Base-by-base conservation (phyloP, 1,140 invertebrate species). In the Neuroterus valhalla region DNA sequence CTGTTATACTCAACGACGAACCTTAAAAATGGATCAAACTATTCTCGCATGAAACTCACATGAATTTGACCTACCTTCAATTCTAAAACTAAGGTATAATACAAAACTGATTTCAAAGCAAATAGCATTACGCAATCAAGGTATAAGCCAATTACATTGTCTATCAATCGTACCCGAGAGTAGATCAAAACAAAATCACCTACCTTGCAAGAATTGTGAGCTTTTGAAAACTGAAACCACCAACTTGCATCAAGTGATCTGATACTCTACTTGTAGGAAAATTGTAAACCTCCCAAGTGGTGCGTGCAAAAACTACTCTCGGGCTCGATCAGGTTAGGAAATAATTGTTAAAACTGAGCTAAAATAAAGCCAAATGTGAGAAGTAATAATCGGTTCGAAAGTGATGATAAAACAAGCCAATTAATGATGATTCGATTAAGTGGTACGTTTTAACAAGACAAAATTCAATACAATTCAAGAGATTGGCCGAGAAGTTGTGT, bases 51-150 rank as follows among this genome's bases (percentile, higher is more conserved):
- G 82, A 23, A 81, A 88, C 82, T 82, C 81, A 85, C 81, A 81
- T 75, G 62, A 78, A 55, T 84, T 77, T 82, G 85, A 88, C 87
- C 88, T 89, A 90, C 87, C 85, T 87, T 89, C 87, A 89, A 83
- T 85, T 88, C 87, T 89, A 89, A 84, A 88, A 87, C 88, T 89
- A 89, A 88, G 84, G 85, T 88, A 86, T 86, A 84, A 86, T 88
- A 89, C 84, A 85, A 89, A 87, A 89, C 87, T 87, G 87, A 88
- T 88, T 81, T 89, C 85, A 89, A 89, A 90, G 88, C 89, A 89
- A 89, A 88, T 89, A 90, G 89, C 88, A 85, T 88, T 90, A 89
- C 87, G 86, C 89, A 90, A 89, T 89, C 87, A 89, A 90, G 85
- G 83, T 89, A 88, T 85, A 89, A 90, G 87, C 88, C 87, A 88